Conservation (phyloP, 2,888 invertebrate genomes). For the Trachelus tabidus region DNA sequence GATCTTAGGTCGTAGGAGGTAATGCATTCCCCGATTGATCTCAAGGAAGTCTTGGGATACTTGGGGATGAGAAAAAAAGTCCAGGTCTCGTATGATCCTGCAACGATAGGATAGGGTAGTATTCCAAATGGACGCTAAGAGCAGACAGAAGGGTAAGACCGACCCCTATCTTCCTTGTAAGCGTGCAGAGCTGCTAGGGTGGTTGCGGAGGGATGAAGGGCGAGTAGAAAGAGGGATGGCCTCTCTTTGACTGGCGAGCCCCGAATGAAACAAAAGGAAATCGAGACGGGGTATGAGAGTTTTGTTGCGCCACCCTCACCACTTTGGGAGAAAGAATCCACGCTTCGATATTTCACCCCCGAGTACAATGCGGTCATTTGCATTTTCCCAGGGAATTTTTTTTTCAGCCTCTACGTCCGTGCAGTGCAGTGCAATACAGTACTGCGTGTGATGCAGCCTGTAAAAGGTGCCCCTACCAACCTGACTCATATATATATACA, state of each 20-base stretch:
- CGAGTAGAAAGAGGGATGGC: neutral
- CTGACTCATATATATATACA: neutral
- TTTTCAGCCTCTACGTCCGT: neutral
- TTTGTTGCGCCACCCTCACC: neutral
- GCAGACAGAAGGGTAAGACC: conserved; percentile 15
- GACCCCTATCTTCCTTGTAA: conserved; percentile 7
- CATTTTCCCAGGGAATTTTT: conserved; percentile 10
- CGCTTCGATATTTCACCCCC: conserved; percentile 22
- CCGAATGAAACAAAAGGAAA: conserved; percentile 7
- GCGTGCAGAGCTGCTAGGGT: neutral
- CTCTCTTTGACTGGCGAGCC: conserved; percentile 17
- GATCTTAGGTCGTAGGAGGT: neutral
- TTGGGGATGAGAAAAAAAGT: conserved; percentile 1
- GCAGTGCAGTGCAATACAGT: neutral
- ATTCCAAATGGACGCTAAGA: conserved; percentile 16
- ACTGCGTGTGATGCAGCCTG: neutral
- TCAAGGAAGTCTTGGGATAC: neutral
- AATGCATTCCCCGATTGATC: neutral
- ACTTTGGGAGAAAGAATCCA: conserved; percentile 6
- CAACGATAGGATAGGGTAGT: neutral
- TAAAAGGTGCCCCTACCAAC: neutral
- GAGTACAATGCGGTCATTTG: conserved; percentile 20
- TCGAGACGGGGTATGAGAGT: neutral
- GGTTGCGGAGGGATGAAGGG: neutral
- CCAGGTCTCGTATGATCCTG: conserved; percentile 13